phyloP scores from a whole-genome alignment of 2,888 invertebrate genomes.

The Limnephilus auricula region DNA sequence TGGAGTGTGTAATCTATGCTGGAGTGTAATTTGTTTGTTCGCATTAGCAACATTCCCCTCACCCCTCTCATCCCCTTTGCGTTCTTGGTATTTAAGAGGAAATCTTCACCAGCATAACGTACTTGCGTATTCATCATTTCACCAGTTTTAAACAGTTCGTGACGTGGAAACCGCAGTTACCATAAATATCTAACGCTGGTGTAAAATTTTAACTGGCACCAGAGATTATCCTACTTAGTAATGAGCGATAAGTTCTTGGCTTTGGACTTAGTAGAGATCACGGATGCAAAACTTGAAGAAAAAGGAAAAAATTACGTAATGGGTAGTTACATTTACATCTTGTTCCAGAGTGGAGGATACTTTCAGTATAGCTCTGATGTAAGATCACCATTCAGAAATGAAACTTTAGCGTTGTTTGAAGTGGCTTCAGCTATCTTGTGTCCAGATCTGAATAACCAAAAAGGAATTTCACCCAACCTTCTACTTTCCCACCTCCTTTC shows the following conservation, averaged over 20 bases:
- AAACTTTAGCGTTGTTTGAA: not conserved
- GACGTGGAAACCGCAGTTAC: not conserved
- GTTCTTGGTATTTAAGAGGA: not conserved
- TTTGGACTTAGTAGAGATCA: not conserved
- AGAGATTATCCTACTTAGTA: not conserved
- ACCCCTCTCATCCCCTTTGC: not conserved
- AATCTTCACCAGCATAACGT: not conserved
- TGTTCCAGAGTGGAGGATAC: not conserved
- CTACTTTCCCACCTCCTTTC: not conserved
- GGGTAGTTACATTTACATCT: not conserved
- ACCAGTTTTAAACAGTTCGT: not conserved
- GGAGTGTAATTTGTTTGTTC: conserved; percentile 47
- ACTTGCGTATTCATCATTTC: not conserved
- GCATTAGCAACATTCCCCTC: conserved; percentile 37
- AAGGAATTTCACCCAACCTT: too few species aligned
- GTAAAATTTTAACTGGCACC: not conserved
- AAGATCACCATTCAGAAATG: not conserved
- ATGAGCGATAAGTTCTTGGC: not conserved
- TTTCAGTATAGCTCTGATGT: not conserved
- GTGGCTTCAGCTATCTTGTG: not conserved
- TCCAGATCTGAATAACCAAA: not conserved
- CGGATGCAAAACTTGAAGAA: not conserved
- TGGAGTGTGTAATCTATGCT: conserved; percentile 51
- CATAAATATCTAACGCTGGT: not conserved
- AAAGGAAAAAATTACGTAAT: not conserved